phyloP scores from a whole-genome alignment of 2,888 invertebrate genomes.

The Melangyna quadrimaculata region DNA sequence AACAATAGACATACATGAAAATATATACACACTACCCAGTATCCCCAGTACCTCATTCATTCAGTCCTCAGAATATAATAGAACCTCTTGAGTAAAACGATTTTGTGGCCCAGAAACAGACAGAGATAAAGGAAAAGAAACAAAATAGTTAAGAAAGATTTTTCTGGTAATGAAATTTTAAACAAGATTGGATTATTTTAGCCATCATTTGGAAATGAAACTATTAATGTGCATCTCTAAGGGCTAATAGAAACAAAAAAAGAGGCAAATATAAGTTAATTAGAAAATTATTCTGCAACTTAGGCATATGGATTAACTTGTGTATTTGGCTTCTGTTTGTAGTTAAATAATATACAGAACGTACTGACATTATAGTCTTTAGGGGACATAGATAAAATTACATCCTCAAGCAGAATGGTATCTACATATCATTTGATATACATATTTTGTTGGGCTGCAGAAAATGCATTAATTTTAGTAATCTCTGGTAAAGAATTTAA shows the following conservation, averaged over 20 bases:
- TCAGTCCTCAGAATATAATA: not conserved
- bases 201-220: conserved; percentile 37
- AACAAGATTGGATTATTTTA: conserved; percentile 28
- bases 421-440: no score
- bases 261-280: conserved; percentile 45
- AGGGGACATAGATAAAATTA: no score
- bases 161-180: conserved; percentile 50
- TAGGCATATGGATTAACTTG: conserved; percentile 20
- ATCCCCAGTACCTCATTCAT: not conserved
- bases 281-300: conserved; percentile 40
- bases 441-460: not conserved
- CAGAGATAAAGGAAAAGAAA: not conserved
- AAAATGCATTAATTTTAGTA: not conserved
- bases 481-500: not conserved
- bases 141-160: not conserved
- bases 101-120: conserved; percentile 31
- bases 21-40: not conserved
- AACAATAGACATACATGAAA: conserved; percentile 24
- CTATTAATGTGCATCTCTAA: conserved; percentile 42
- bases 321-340: conserved; percentile 10
- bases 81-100: conserved; percentile 46
- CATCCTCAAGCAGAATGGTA: not conserved
- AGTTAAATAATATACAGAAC: not conserved
- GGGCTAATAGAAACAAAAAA: conserved; percentile 18
- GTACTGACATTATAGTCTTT: not conserved